Percentiles rank a stretch among this genome's conserved stretches.
Evolutionary conservation across 2,888 invertebrate species (phyloP).

Genomic region (Calephelis perditalis): DNA sequence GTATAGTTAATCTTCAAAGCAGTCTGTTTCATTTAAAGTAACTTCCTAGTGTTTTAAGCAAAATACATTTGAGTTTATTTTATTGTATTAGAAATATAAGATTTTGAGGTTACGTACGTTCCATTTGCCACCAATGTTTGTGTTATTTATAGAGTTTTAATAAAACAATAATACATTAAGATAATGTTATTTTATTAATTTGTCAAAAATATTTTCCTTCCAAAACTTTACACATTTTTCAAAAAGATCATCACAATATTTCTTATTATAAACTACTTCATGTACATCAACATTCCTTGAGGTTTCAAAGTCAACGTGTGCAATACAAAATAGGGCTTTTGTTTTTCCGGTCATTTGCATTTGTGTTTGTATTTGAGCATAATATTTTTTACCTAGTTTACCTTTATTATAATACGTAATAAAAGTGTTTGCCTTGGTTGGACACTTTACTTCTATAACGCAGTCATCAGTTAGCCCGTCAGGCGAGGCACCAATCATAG

Average conservation of each 20-base stretch:
- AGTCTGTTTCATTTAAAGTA: no score
- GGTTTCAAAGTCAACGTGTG: neutral
- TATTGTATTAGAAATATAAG: no score
- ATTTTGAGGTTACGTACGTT: no score
- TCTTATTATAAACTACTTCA: conserved; percentile 21
- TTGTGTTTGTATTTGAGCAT: conserved; percentile 20
- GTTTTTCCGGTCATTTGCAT: conserved; percentile 17
- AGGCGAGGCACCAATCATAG: conserved; percentile 24
- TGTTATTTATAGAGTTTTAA: neutral
- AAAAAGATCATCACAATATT: neutral
- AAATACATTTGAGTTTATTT: no score
- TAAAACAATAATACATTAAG: conserved; percentile 11
- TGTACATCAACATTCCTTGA: neutral
- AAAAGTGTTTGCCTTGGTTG: conserved; percentile 18
- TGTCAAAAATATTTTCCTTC: no score
- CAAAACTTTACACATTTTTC: no score
- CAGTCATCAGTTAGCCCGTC: conserved; percentile 22
- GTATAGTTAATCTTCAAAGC: no score
- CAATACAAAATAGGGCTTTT: conserved; percentile 24
- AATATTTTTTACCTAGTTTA: conserved; percentile 20
- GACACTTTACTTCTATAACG: conserved; percentile 25
- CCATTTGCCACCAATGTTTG: conserved; percentile 11
- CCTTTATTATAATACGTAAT: conserved; percentile 18
- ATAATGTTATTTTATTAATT: conserved; percentile 4
- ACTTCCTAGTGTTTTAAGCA: no score